phyloP scores from a whole-genome alignment of 2,888 invertebrate species.

The Cyclophora punctaria region DNA sequence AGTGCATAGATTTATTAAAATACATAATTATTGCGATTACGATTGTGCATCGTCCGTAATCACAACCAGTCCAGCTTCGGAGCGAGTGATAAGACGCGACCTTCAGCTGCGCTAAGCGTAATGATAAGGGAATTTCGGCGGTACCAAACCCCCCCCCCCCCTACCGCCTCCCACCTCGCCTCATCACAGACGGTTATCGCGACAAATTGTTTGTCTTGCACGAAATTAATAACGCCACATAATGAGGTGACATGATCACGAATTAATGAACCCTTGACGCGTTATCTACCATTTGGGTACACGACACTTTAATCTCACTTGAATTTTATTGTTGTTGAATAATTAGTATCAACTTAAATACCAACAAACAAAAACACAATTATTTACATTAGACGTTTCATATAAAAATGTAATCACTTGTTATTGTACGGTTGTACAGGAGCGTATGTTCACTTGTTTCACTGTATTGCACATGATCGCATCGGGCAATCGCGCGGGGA shows the following conservation, averaged over 20 bases:
- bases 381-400: slow-evolving; percentile 7
- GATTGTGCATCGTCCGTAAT: slow-evolving; percentile 50
- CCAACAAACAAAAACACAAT: slow-evolving; percentile 5
- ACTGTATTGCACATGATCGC: slow-evolving; percentile 36
- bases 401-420: slow-evolving; percentile 1
- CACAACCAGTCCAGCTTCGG: slow-evolving; percentile 51
- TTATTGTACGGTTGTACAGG: slow-evolving; percentile 6
- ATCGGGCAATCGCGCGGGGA: slow-evolving; percentile 26
- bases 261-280: slow-evolving; percentile 43
- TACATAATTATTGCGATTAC: slow-evolving; percentile 6
- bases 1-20: no score
- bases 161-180: slow-evolving; percentile 17
- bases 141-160: slow-evolving; percentile 29
- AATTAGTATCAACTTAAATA: slow-evolving; percentile 2
- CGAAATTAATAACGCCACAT: slow-evolving; percentile 54
- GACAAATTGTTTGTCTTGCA: slow-evolving; percentile 57
- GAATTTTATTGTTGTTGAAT: no score
- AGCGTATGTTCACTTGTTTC: slow-evolving; percentile 9
- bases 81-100: slow-evolving; percentile 60
- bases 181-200: slow-evolving; percentile 48
- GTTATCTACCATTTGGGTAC: slow-evolving; percentile 4
- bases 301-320: no score
- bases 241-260: slow-evolving; percentile 46
- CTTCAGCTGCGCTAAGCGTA: slow-evolving; percentile 55
- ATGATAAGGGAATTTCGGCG: slow-evolving; percentile 69